Percentiles rank a stretch among this genome's conserved stretches.
Conservation (phyloP, 2,113 vertebrate species). For the Picathartes gymnocephalus region DNA sequence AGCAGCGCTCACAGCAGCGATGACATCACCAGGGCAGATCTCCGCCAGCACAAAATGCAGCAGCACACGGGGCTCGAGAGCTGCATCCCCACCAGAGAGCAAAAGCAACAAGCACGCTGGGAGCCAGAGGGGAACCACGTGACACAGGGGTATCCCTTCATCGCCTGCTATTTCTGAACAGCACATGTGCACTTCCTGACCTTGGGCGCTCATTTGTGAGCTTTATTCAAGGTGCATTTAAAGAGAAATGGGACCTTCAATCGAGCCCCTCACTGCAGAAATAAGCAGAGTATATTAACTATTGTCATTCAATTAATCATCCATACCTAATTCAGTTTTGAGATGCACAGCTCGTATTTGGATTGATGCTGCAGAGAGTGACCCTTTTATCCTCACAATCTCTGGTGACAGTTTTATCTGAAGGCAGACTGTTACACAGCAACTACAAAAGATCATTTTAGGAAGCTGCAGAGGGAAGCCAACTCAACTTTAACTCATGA, state of each 20-base stretch:
- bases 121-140: not conserved
- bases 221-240: not conserved
- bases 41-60: not conserved
- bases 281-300: not conserved
- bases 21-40: constrained; percentile 58
- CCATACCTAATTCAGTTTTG: not conserved
- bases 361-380: not conserved
- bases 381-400: not conserved
- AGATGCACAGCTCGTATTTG: not conserved
- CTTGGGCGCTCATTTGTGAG: not conserved
- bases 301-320: not conserved
- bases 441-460: not conserved
- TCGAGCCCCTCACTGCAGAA: not conserved
- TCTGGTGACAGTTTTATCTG: not conserved
- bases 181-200: not conserved
- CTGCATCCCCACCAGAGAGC: not conserved
- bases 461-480: constrained; percentile 2
- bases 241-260: not conserved
- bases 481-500: not conserved
- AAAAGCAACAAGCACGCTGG: not conserved
- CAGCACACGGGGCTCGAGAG: not conserved
- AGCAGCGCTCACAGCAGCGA: not conserved
- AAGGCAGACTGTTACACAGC: not conserved
- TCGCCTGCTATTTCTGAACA: not conserved
- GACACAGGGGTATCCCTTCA: not conserved